Conservation (phyloP, 2,113 vertebrate genomes). For the Nettapus auritus region DNA sequence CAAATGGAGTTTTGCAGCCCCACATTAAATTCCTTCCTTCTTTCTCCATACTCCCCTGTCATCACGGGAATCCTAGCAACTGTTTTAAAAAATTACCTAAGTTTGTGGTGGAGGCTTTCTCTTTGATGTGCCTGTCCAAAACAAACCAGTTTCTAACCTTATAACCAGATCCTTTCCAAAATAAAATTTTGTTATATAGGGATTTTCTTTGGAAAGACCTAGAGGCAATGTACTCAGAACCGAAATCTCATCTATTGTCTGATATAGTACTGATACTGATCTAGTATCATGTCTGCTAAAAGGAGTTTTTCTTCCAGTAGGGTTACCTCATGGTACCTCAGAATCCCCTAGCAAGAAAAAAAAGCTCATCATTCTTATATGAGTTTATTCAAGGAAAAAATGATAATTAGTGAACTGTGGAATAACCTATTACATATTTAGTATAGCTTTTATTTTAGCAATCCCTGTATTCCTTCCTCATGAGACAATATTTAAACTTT, state of each 20-base stretch:
- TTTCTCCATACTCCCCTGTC: neutral
- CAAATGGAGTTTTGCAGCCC: neutral
- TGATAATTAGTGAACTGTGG: neutral
- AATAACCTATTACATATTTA: neutral
- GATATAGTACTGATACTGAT: neutral
- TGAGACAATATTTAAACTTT: neutral
- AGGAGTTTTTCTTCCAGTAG: neutral
- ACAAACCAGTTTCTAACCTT: neutral
- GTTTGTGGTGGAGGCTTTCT: neutral
- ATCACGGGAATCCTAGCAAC: neutral
- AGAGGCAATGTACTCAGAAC: neutral
- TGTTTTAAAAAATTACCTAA: neutral
- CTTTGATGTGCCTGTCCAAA: neutral
- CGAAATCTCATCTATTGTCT: neutral
- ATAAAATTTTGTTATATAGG: neutral
- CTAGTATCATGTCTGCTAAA: neutral
- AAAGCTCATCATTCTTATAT: neutral
- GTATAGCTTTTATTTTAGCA: neutral
- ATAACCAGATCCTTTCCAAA: neutral
- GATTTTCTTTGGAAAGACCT: neutral
- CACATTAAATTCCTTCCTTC: neutral
- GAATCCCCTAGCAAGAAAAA: neutral
- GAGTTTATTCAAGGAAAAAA: neutral
- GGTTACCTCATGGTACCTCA: neutral
- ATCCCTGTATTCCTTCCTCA: neutral